Percentiles rank a stretch among this genome's conserved stretches.
Conservation (phyloP, 2,113 vertebrate species). For the Ranitomeya variabilis region DNA sequence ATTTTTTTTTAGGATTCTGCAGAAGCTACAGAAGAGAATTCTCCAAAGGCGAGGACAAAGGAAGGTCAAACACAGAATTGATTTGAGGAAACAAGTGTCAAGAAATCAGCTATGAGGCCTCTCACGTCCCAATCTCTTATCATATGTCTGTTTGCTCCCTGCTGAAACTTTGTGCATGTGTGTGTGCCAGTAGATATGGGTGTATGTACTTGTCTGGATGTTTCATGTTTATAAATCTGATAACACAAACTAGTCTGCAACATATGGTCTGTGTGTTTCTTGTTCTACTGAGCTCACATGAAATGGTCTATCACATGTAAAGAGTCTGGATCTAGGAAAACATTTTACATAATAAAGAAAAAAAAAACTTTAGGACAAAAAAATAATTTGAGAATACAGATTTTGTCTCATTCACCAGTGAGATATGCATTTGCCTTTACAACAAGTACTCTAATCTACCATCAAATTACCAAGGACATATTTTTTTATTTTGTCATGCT, state of each 20-base stretch:
- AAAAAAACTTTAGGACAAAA: too few relatives aligned
- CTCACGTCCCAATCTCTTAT: conserved; percentile 9
- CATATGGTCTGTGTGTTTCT: not conserved
- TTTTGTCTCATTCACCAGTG: too few relatives aligned
- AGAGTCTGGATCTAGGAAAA: not conserved
- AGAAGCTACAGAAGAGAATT: conserved; percentile 36
- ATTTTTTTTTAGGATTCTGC: conserved; percentile 31
- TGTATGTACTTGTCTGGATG: conserved; percentile 13
- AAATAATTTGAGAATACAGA: too few relatives aligned
- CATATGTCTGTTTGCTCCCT: conserved; percentile 13
- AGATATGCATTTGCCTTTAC: too few relatives aligned
- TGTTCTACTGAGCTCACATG: not conserved
- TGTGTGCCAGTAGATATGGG: conserved; percentile 16
- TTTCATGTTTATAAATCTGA: conserved; percentile 6
- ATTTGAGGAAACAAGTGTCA: conserved; percentile 2
- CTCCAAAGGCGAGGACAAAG: conserved; percentile 37
- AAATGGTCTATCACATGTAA: not conserved
- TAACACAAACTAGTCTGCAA: not conserved
- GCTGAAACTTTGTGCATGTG: not conserved
- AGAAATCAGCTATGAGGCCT: conserved; percentile 17
- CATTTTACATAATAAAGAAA: too few relatives aligned
- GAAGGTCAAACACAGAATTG: conserved; percentile 45
- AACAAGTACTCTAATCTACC: too few relatives aligned
- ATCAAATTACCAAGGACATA: too few relatives aligned
- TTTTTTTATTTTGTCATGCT: too few relatives aligned